Percentiles rank a stretch among this genome's conserved stretches.
These are phyloP conservation scores for Pyralis farinalis DNA, from an alignment of 2,888 invertebrate species.

Conservation along the genomic window DNA sequence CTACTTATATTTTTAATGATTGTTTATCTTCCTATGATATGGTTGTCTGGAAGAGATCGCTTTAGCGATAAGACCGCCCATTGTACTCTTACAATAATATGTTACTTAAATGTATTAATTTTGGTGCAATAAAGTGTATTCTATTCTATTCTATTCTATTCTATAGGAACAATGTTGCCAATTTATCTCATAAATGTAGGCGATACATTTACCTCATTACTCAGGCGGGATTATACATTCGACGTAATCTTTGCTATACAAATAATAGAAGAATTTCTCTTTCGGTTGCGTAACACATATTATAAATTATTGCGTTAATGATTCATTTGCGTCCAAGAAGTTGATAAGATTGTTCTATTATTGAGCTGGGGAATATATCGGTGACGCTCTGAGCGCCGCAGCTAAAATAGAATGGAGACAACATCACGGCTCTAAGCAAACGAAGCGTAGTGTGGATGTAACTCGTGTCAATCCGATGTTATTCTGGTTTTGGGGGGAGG, in stretches of 20 bases:
- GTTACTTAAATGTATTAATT: too few relatives aligned
- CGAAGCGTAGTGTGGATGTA: conserved; percentile 12
- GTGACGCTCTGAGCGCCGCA: conserved; percentile 38
- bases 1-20: too few relatives aligned
- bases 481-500: conserved; percentile 35
- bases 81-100: too few relatives aligned
- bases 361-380: conserved; percentile 34
- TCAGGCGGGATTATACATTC: neutral
- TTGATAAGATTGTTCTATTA: conserved; percentile 31
- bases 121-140: too few relatives aligned
- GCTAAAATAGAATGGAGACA: conserved; percentile 47
- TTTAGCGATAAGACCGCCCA: too few relatives aligned
- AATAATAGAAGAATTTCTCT: neutral
- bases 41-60: too few relatives aligned
- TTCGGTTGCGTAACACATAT: conserved; percentile 12
- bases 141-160: too few relatives aligned
- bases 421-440: conserved; percentile 29
- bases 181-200: neutral
- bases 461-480: conserved; percentile 43
- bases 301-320: conserved; percentile 16
- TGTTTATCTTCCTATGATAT: too few relatives aligned
- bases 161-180: too few relatives aligned
- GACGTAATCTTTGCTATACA: neutral
- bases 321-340: conserved; percentile 21
- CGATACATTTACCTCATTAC: conserved; percentile 7